Evolutionary conservation across 2,797 vertebrate species (phyloP), one percentile per base, ranked within the genome.

Genomic region (Gymnothorax javanicus): DNA sequence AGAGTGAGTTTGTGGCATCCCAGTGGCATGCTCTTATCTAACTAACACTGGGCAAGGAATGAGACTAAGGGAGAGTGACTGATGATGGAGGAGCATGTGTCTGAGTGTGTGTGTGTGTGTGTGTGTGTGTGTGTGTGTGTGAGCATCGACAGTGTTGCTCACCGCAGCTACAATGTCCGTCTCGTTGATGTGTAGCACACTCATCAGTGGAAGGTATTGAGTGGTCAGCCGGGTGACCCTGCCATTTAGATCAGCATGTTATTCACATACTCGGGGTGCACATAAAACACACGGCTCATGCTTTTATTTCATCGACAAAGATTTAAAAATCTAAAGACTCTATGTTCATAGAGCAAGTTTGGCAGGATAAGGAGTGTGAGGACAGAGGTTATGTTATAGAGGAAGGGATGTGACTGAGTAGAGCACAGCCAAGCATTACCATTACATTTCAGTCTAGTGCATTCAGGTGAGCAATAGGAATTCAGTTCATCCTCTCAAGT

Each of bases 161-260:
- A 96, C 91, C 87, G 94, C 95, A 13, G 95, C 92, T 87, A 96
- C 94, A 82, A 95, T 93, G 86, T 94, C 91, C 4, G 93, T 94
- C 79, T 95, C 94, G 88, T 88, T 96, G 89, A 94, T 90, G 77
- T 93, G 94, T 83, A 95, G 93, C 73, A 95, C 89, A 0, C 92
- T 93, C 85, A 95, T 91, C 82, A 94, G 87, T 0, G 94, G 95
- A 85, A 95, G 94, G 8, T 83, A 90, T 11, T 93, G 85, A 0
- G 89, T 95, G 85, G 92, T 94, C 91, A 96, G 91, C 88, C 95
- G 94, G 83, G 95, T 96, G 1, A 96, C 92, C 91, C 96, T 96
- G 91, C 15, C 89, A 84, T 60, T 84, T 62, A 91, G n/a, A 87
- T 8, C 27, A 54, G 23, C 9, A 27, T n/a, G 25, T 73, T 58